Conservation (phyloP, 2,888 invertebrate species). For the Antheraea yamamai region DNA sequence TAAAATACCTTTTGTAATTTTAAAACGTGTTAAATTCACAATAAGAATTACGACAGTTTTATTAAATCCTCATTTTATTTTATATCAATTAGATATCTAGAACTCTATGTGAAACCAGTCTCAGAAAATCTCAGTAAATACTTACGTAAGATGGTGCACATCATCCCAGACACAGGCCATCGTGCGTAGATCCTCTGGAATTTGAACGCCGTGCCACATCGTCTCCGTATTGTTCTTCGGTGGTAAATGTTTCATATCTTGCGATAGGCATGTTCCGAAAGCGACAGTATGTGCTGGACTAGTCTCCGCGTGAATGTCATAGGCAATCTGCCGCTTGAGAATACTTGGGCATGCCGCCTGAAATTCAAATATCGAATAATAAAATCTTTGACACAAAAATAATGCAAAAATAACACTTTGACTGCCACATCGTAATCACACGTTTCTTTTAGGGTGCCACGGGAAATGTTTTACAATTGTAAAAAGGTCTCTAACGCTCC, state of each 20-base stretch:
- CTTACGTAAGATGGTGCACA: conserved; percentile 83
- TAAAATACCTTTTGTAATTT: neutral
- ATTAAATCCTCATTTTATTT: neutral
- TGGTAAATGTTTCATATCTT: conserved; percentile 74
- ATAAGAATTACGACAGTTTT: neutral
- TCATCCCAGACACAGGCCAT: conserved; percentile 85
- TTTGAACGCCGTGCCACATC: conserved; percentile 80
- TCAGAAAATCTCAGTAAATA: conserved; percentile 7
- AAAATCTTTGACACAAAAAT: neutral
- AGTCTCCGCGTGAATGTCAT: conserved; percentile 76
- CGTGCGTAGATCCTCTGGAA: conserved; percentile 80
- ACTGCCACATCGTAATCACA: too few relatives aligned
- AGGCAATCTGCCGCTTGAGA: conserved; percentile 72
- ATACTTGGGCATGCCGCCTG: conserved; percentile 74
- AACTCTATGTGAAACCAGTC: neutral
- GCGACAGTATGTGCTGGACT: conserved; percentile 71
- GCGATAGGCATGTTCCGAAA: conserved; percentile 78
- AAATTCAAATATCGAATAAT: conserved; percentile 19
- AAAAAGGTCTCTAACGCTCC: too few relatives aligned
- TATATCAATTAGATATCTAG: neutral
- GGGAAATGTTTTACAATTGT: too few relatives aligned
- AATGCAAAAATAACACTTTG: neutral
- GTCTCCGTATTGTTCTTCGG: conserved; percentile 77
- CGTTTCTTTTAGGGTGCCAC: too few relatives aligned
- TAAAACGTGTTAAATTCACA: neutral